phyloP scores from a whole-genome alignment of 2,113 vertebrate genomes.

The human (Homo sapiens) region DNA sequence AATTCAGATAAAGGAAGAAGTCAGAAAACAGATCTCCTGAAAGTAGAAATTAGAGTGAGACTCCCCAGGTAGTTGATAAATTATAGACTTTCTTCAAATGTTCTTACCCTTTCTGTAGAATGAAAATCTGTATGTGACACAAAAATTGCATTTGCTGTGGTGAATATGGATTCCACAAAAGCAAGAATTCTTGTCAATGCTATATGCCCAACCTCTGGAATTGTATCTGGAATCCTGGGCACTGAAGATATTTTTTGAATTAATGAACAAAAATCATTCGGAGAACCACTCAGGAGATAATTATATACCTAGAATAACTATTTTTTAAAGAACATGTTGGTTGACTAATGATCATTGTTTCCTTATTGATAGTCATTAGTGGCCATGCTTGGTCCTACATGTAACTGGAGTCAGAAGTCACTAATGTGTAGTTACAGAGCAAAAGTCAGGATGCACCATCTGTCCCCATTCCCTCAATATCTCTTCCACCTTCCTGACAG shows the following conservation, averaged over 20 bases:
- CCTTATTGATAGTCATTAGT: not conserved
- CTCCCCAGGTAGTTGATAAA: not conserved
- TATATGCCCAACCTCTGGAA: not conserved
- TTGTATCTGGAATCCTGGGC: not conserved
- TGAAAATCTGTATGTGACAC: not conserved
- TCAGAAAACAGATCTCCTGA: not conserved
- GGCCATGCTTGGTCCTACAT: not conserved
- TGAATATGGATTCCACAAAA: not conserved
- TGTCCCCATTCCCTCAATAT: not conserved
- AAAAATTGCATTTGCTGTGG: not conserved
- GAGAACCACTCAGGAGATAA: not conserved
- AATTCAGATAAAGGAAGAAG: not conserved
- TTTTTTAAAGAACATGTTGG: not conserved
- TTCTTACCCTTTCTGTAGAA: not conserved
- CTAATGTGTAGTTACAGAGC: not conserved
- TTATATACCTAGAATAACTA: not conserved
- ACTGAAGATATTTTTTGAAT: slow-evolving; percentile 9
- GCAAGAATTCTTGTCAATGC: not conserved
- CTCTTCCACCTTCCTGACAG: not conserved
- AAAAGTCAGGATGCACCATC: not conserved
- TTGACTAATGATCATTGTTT: not conserved
- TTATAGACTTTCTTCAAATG: not conserved
- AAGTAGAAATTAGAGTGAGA: not conserved
- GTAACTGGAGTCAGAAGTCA: not conserved
- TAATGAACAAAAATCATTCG: slow-evolving; percentile 23